Evolutionary conservation across 2,797 vertebrate genomes (phyloP).

Genomic region (Gymnothorax reevesii): DNA sequence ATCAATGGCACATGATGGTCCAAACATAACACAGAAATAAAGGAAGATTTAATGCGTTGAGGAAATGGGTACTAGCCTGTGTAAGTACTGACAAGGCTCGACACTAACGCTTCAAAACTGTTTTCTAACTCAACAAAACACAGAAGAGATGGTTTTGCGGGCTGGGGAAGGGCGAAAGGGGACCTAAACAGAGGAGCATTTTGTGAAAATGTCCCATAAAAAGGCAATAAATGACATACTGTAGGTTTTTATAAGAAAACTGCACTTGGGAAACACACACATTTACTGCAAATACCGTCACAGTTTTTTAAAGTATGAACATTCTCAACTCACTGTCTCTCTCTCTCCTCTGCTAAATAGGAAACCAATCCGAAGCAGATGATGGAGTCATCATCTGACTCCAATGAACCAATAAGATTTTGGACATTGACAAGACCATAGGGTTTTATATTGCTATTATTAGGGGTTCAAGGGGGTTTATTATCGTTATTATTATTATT

Average conservation of each 20-base stretch:
- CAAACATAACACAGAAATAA: conserved; percentile 42
- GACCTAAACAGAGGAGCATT: conserved; percentile 38
- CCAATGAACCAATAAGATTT: conserved; percentile 17
- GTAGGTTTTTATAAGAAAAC: conserved; percentile 32
- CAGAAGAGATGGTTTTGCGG: background rate
- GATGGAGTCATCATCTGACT: conserved; percentile 26
- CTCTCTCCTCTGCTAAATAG: conserved; percentile 32
- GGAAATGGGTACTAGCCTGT: conserved; percentile 61
- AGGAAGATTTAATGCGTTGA: conserved; percentile 59
- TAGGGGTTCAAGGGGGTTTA: too few species aligned
- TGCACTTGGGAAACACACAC: conserved; percentile 2
- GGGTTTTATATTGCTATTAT: background rate
- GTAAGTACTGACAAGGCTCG: conserved; percentile 60
- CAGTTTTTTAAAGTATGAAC: conserved; percentile 3
- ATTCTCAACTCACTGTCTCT: conserved; percentile 21
- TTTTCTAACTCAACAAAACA: conserved; percentile 62
- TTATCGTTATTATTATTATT: too few species aligned
- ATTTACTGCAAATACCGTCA: conserved; percentile 22
- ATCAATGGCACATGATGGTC: conserved; percentile 49
- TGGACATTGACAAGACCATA: conserved; percentile 1
- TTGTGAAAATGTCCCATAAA: conserved; percentile 39
- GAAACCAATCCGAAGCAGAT: conserved; percentile 20
- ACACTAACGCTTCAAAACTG: conserved; percentile 60
- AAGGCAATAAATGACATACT: conserved; percentile 21
- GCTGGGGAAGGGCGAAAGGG: background rate